phyloP scores from a whole-genome alignment of 2,888 invertebrate species.

The Tetropium fuscum region DNA sequence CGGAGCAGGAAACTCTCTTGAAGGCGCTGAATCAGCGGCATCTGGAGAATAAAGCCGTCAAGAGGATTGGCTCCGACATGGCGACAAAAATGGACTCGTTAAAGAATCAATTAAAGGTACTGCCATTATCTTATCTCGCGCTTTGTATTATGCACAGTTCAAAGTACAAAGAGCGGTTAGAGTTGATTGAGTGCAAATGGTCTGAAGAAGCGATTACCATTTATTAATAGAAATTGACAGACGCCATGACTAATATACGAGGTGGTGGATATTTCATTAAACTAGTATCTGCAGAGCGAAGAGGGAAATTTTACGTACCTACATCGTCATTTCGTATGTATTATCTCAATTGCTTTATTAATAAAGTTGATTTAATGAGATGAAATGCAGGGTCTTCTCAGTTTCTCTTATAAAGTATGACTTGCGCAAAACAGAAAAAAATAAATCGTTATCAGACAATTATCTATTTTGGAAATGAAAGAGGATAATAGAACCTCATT shows the following conservation, averaged over 20 bases:
- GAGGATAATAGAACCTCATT: no score
- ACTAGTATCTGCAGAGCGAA: not conserved
- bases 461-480: no score
- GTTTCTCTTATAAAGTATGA: no score
- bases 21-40: slow-evolving; percentile 62
- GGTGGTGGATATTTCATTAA: not conserved
- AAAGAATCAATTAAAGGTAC: slow-evolving; percentile 67
- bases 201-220: not conserved
- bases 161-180: not conserved
- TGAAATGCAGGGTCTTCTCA: no score
- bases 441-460: no score
- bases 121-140: not conserved
- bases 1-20: slow-evolving; percentile 68
- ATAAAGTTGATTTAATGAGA: no score
- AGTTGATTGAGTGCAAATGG: not conserved
- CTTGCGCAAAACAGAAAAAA: no score
- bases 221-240: not conserved
- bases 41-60: slow-evolving; percentile 62
- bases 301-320: not conserved
- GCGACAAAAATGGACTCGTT: slow-evolving; percentile 67
- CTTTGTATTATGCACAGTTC: not conserved
- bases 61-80: slow-evolving; percentile 67
- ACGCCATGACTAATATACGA: not conserved
- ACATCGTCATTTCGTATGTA: no score
- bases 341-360: no score